Conservation (phyloP, 2,888 invertebrate species). For the Oligia strigilis region DNA sequence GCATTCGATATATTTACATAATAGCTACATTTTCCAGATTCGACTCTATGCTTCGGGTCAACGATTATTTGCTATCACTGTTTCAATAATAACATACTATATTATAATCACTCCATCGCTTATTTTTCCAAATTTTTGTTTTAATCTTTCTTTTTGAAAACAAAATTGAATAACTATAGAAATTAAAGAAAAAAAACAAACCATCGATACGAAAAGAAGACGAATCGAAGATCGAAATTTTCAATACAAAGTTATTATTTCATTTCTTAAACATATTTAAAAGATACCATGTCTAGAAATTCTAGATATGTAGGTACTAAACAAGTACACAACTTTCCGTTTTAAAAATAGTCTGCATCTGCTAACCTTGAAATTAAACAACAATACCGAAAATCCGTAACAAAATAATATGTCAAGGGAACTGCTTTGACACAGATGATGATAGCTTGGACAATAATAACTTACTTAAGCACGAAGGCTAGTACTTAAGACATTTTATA, state of each 20-base stretch:
- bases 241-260: not conserved
- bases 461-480: conserved; percentile 4
- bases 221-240: not conserved
- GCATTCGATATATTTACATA: conserved; percentile 62
- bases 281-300: not conserved
- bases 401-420: not conserved
- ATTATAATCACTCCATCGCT: not conserved
- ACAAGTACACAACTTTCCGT: not conserved
- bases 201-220: not conserved
- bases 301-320: not conserved
- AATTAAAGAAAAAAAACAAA: not conserved
- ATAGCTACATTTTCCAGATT: conserved; percentile 46
- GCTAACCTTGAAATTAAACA: conserved; percentile 1
- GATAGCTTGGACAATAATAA: conserved; percentile 21
- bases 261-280: not conserved
- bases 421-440: conserved; percentile 17
- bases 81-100: conserved; percentile 1
- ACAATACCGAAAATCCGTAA: not conserved
- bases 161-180: not conserved
- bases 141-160: not conserved
- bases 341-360: not conserved
- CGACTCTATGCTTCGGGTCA: conserved; percentile 41
- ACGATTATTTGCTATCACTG: conserved; percentile 35
- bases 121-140: not conserved
- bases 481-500: not conserved